Evolutionary conservation across 2,113 vertebrate genomes (phyloP), one percentile per base, ranked within the genome.

Genomic region (Anoura caudifer): DNA sequence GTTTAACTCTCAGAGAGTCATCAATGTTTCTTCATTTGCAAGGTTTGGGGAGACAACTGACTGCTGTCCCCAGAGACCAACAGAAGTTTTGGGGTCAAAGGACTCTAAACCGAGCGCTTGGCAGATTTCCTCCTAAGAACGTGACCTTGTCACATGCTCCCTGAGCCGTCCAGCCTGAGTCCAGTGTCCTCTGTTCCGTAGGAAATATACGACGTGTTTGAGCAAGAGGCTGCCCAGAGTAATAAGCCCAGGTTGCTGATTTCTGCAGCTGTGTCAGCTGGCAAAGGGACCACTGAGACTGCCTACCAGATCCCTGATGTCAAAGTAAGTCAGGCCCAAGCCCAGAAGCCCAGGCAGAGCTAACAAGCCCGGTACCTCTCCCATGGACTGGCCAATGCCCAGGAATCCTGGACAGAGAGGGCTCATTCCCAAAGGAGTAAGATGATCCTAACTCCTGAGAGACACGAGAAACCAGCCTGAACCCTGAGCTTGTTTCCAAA

Each of bases 141-240:
- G 1, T 79, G 87, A 50, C 22, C 86, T 28, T 1, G 4, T 33
- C 33, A 76, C 50, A 38, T 50, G 61, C 19, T 50, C 33, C 14
- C 70, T 8, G 41, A n/a, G n/a, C 0, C 61, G 28, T 79, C 47
- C 12, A 91, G n/a, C 19, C 61, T 83, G 61, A 79, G 36, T 20
- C 4, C 33, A 36, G 36, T 26, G 56, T 65, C 77, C 41, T 88
- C 61, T 87, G 19, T 81, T 81, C 95, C 50, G 59, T 54, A 98
- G 98, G 98, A 99, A 98, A 98, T 98, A 98, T 97, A 98, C 97
- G 97, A 97, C 54, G 98, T 98, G 73, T 99, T 98, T 97, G 97
- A 98, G 86, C 97, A 97, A 6, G 98, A 99, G 76, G 98, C 98
- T 31, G 97, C 98, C 91, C 91, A 97, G 94, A 98, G 86, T 83